Evolutionary conservation across 1,140 invertebrate genomes (phyloP).

Genomic region (Aphelenchoides besseyi): DNA sequence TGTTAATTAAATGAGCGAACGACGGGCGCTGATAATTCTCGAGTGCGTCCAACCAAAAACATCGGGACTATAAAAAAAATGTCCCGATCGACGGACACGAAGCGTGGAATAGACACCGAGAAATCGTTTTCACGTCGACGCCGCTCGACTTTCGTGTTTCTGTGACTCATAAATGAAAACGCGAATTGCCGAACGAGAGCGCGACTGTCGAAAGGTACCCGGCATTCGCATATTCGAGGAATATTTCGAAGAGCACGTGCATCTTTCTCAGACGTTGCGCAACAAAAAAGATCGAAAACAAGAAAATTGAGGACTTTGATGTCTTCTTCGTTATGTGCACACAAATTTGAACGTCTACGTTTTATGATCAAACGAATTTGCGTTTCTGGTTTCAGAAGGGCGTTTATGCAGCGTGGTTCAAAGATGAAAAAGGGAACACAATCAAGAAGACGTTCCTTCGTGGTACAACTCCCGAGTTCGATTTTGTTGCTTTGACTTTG

Average conservation of each 20-base stretch:
- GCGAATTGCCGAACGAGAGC: too few relatives aligned
- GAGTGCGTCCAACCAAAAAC: neutral
- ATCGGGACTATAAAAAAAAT: neutral
- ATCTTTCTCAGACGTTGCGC: too few relatives aligned
- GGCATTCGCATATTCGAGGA: too few relatives aligned
- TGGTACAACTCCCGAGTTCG: constrained; percentile 22
- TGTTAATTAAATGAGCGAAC: neutral
- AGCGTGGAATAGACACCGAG: neutral
- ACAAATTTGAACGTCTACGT: neutral
- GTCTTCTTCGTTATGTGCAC: neutral
- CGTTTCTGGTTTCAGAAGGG: neutral
- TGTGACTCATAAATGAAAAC: neutral
- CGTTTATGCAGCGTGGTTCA: constrained; percentile 21
- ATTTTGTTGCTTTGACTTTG: constrained; percentile 18
- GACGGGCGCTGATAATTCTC: neutral
- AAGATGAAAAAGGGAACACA: neutral
- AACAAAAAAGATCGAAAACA: too few relatives aligned
- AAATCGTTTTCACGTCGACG: too few relatives aligned
- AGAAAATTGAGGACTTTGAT: too few relatives aligned
- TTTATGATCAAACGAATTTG: neutral
- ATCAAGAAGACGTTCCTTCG: constrained; percentile 12
- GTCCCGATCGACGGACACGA: neutral
- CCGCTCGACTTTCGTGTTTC: too few relatives aligned
- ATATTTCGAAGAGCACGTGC: too few relatives aligned
- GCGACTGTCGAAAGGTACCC: too few relatives aligned